Percentiles rank a stretch among this genome's conserved stretches.
phyloP scores from a whole-genome alignment of 2,113 vertebrate genomes.

The Bufo bufo region DNA sequence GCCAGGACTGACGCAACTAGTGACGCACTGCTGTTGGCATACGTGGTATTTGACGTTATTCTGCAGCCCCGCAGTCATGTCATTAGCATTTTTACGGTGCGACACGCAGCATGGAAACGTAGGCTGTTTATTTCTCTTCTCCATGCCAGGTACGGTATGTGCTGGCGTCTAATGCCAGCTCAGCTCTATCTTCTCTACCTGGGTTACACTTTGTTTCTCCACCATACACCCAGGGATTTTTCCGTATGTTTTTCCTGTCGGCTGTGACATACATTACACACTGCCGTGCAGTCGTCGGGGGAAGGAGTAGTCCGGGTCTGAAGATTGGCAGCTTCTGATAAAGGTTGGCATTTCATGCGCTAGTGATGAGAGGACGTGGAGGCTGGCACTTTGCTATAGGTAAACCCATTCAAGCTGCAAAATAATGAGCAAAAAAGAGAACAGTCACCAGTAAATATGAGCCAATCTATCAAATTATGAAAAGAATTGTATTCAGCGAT shows the following conservation, averaged over 20 bases:
- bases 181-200: too few relatives aligned
- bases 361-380: not conserved
- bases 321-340: not conserved
- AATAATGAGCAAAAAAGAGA: not conserved
- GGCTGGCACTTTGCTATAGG: not conserved
- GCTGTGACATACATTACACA: not conserved
- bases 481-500: too few relatives aligned
- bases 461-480: not conserved
- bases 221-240: too few relatives aligned
- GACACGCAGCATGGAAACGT: not conserved
- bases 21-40: constrained; percentile 13
- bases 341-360: too few relatives aligned
- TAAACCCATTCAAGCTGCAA: not conserved
- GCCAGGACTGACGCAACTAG: constrained; percentile 5
- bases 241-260: too few relatives aligned
- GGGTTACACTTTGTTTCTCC: too few relatives aligned
- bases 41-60: not conserved
- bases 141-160: not conserved
- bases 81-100: constrained; percentile 13
- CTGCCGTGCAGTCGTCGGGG: not conserved
- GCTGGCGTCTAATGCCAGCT: not conserved
- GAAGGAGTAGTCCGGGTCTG: not conserved
- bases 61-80: not conserved
- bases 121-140: not conserved
- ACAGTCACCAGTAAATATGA: not conserved